Conservation (phyloP, 2,888 invertebrate genomes). For the Ectemnius lituratus region DNA sequence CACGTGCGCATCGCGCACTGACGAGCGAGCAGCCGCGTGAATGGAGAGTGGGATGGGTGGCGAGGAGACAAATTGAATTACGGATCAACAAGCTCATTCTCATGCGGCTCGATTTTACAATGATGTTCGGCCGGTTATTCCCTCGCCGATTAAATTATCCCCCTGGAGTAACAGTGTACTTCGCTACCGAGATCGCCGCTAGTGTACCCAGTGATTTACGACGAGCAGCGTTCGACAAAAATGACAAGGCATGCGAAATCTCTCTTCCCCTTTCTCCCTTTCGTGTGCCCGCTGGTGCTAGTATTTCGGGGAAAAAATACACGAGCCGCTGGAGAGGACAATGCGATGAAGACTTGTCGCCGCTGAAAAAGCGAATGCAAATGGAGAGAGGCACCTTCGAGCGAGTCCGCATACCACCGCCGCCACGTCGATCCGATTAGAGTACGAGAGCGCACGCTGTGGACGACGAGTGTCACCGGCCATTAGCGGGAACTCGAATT, state of each 20-base stretch:
- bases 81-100: no score
- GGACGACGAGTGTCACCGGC: slow-evolving; percentile 59
- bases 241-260: background rate
- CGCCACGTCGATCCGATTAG: slow-evolving; percentile 59
- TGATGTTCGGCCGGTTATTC: no score
- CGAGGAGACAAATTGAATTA: no score
- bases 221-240: background rate
- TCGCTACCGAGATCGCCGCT: no score
- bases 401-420: slow-evolving; percentile 16
- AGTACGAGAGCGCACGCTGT: slow-evolving; percentile 39
- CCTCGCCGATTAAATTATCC: no score
- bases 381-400: slow-evolving; percentile 45
- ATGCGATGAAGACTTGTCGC: slow-evolving; percentile 26
- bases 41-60: background rate
- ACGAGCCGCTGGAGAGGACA: slow-evolving; percentile 22
- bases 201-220: background rate
- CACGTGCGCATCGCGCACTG: no score
- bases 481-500: slow-evolving; percentile 66
- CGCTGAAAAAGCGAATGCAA: slow-evolving; percentile 48
- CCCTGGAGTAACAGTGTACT: no score
- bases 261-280: slow-evolving; percentile 22
- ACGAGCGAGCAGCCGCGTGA: background rate
- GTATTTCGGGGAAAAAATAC: slow-evolving; percentile 13
- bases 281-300: slow-evolving; percentile 16
- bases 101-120: no score